Conservation (phyloP, 2,888 invertebrate species). For the Calameuta pallipes region DNA sequence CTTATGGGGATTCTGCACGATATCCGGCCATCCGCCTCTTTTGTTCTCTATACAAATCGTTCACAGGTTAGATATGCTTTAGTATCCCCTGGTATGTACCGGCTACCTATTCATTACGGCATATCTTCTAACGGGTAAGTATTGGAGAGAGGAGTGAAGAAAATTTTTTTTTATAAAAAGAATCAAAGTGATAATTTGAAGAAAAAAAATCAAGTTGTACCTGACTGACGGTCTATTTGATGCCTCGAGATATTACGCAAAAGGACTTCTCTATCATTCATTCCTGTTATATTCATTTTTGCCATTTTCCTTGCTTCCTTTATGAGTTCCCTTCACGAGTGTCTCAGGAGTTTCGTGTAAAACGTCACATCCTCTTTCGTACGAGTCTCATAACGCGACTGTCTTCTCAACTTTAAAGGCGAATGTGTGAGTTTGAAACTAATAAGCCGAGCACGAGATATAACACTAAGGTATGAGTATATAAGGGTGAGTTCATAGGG, state of each 20-base stretch:
- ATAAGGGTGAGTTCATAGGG: background rate
- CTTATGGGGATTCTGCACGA: slow-evolving; percentile 9
- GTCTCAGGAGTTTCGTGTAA: background rate
- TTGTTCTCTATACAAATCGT: background rate
- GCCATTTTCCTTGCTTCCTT: background rate
- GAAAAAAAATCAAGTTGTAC: background rate
- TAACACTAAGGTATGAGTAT: slow-evolving; percentile 37
- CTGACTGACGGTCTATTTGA: background rate
- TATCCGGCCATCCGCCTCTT: background rate
- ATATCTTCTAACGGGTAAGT: no score
- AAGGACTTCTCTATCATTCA: background rate
- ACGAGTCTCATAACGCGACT: background rate
- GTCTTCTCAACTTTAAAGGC: slow-evolving; percentile 32
- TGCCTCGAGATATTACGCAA: background rate
- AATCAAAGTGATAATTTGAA: background rate
- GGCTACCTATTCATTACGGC: background rate
- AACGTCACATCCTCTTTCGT: background rate
- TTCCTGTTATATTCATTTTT: background rate
- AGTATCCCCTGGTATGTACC: background rate
- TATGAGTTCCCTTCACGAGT: background rate
- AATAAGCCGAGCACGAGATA: slow-evolving; percentile 52
- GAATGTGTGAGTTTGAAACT: slow-evolving; percentile 58
- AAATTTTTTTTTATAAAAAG: background rate
- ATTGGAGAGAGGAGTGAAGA: no score
- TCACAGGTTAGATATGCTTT: background rate